These are phyloP conservation scores for Tenebrio molitor DNA, from an alignment of 1,140 invertebrate genomes.

Conservation along the genomic window DNA sequence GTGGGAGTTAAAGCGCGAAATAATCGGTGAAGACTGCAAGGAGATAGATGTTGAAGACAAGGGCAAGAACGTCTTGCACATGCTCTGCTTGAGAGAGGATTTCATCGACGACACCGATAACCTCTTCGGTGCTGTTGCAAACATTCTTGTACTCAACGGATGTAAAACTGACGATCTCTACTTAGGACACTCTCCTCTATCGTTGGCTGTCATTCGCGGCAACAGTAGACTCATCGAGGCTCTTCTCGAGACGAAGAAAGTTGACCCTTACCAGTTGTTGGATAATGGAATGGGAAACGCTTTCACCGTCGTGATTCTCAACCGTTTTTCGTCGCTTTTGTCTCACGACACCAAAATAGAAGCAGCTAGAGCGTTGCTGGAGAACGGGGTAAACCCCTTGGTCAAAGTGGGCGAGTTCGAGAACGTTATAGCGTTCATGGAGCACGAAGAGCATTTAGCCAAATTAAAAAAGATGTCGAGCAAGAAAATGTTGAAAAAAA, in stretches of 20 bases:
- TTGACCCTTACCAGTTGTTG: conserved; percentile 57
- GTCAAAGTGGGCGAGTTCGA: conserved; percentile 48
- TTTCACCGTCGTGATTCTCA: conserved; percentile 57
- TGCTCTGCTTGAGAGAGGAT: conserved; percentile 59
- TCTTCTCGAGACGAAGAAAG: conserved; percentile 48
- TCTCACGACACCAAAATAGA: conserved; percentile 49
- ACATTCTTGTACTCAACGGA: conserved; percentile 50
- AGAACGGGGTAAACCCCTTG: conserved; percentile 57
- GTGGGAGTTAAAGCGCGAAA: conserved; percentile 49
- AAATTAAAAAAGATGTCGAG: not conserved
- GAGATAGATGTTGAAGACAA: conserved; percentile 45
- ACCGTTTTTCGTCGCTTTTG: conserved; percentile 54
- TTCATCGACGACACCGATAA: conserved; percentile 50
- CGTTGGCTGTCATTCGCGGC: conserved; percentile 59
- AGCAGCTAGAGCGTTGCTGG: conserved; percentile 54
- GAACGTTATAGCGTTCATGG: conserved; percentile 53
- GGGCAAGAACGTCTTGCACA: conserved; percentile 62
- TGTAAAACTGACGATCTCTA: conserved; percentile 51
- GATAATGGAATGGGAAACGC: conserved; percentile 58
- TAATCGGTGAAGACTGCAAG: conserved; percentile 50
- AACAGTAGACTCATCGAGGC: conserved; percentile 55
- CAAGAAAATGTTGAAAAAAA: not conserved
- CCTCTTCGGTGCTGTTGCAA: conserved; percentile 45
- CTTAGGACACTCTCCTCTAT: conserved; percentile 60
- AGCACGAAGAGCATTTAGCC: conserved; percentile 30